These are phyloP conservation scores for Zapus hudsonius DNA, from an alignment of 2,113 vertebrate genomes.

Conservation along the genomic window DNA sequence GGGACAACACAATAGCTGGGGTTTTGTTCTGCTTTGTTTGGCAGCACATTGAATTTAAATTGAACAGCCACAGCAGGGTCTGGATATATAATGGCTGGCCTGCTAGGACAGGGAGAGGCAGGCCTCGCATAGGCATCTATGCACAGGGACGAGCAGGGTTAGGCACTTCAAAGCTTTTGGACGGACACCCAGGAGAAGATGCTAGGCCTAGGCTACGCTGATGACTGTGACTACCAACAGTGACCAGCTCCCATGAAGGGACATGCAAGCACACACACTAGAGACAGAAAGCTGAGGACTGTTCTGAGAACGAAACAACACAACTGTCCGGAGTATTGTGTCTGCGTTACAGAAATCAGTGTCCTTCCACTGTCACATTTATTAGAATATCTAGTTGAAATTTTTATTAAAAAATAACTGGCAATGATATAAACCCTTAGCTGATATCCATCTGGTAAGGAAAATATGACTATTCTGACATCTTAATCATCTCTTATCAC, in stretches of 20 bases:
- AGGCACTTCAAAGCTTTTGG: constrained; percentile 57
- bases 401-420: constrained; percentile 31
- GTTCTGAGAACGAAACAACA: constrained; percentile 28
- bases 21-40: neutral
- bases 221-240: neutral
- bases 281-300: neutral
- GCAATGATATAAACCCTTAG: constrained; percentile 50
- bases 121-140: neutral
- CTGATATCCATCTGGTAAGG: constrained; percentile 53
- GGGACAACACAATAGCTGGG: neutral
- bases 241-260: constrained; percentile 38
- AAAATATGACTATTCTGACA: constrained; percentile 46
- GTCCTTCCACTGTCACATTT: constrained; percentile 9
- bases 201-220: neutral
- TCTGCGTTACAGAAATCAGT: constrained; percentile 12
- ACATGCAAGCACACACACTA: constrained; percentile 51
- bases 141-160: neutral
- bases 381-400: constrained; percentile 46
- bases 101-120: neutral
- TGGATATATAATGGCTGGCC: neutral
- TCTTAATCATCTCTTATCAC: constrained; percentile 14
- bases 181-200: constrained; percentile 21
- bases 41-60: no score
- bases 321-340: neutral
- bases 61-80: neutral